Evolutionary conservation across 1,140 invertebrate species (phyloP).

Genomic region (Hyles euphorbiae): DNA sequence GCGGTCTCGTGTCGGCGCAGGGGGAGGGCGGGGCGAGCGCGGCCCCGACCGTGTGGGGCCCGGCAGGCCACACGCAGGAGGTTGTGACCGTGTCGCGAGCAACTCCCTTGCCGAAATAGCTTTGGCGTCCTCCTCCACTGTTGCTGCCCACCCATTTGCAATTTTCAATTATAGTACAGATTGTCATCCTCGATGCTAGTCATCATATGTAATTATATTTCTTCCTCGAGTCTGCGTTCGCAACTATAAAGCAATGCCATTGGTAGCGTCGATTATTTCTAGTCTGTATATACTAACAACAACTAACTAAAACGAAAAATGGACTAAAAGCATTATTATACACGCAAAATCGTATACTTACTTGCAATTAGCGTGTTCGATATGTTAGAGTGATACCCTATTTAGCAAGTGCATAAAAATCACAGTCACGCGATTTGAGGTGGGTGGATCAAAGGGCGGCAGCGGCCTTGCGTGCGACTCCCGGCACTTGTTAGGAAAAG

Average conservation of each 20-base stretch:
- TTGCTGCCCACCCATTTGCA: conserved; percentile 34
- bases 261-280: no score
- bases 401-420: conserved; percentile 57
- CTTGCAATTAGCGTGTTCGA: conserved; percentile 24
- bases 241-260: no score
- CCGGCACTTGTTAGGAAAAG: conserved; percentile 75
- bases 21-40: conserved; percentile 72
- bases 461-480: conserved; percentile 69
- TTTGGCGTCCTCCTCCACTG: conserved; percentile 45
- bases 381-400: conserved; percentile 37
- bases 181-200: no score
- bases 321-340: not conserved
- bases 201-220: no score
- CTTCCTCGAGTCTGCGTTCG: no score
- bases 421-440: conserved; percentile 68
- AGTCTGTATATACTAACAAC: no score
- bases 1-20: conserved; percentile 68
- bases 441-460: conserved; percentile 75
- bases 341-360: conserved; percentile 9
- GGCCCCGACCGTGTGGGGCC: conserved; percentile 69
- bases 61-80: conserved; percentile 71
- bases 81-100: conserved; percentile 69
- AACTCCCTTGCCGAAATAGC: conserved; percentile 69
- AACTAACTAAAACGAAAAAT: not conserved
- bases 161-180: not conserved